Base-by-base conservation (phyloP, 2,113 vertebrate species). In the Larimichthys crocea region DNA sequence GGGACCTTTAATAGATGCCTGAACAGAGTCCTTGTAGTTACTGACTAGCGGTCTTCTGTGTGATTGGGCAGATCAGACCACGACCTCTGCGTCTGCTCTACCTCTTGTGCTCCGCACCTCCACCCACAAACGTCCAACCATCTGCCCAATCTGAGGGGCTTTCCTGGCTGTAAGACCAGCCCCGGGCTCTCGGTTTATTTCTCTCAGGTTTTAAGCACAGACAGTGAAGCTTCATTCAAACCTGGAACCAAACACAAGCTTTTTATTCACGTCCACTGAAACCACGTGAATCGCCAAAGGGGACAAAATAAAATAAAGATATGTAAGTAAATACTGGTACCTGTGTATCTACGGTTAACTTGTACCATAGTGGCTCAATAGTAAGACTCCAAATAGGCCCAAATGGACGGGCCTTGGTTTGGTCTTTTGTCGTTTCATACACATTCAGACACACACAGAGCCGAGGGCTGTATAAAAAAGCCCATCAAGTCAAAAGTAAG, bases 331-430 rank as follows among this genome's bases (percentile, higher is more conserved):
- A 74, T 68, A 71, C 65, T 3, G 66, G 71, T 75, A 83, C 76
- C 85, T 80, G 56, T 49, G 72, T 64, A 75, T 64, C 56, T 81
- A 66, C 26, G 48, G 52, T 60, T 84, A 70, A 81, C 48, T 35
- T 16, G 64, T 80, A 83, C 85, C 88, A 78, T 63, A 81, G 73
- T 40, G 79, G 82, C 83, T 88, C 68, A 69, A 86, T 52, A 74
- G 5, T 83, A 84, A 89, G 86, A 90, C 80, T 83, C 67, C 35
- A 63, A 68, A 66, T 4, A 66, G 57, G 53, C 76, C 61, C 26
- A 8, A 24, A 60, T 16, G 56, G 57, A 15, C 0, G 24, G 40
- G 83, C 64, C 61, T 73, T 22, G 1, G 77, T 84, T 83, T 80
- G 69, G 85, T 89, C 83, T 89, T 77, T 76, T 78, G 77, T 84